Conservation (phyloP, 2,888 invertebrate species). For the Bombyx huttoni region DNA sequence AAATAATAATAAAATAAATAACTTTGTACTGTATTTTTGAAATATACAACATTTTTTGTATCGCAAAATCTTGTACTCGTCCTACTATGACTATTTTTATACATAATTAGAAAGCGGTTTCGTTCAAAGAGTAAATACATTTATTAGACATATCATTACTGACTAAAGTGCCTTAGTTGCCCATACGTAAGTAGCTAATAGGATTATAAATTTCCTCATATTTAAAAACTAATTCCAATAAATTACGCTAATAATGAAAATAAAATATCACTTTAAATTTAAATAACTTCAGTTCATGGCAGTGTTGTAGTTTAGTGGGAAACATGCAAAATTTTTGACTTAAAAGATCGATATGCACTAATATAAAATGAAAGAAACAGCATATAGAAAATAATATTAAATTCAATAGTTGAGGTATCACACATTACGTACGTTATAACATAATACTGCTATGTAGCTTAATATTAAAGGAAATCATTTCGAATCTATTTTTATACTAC, state of each 20-base stretch:
- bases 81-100: too few species aligned
- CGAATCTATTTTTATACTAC: neutral
- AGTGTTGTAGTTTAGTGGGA: neutral
- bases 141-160: neutral
- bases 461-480: neutral
- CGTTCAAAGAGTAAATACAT: neutral
- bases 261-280: neutral
- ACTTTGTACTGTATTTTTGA: too few species aligned
- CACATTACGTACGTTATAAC: too few species aligned
- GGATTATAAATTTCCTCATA: neutral
- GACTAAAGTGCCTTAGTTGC: neutral
- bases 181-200: neutral
- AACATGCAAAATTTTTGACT: neutral
- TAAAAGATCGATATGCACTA: neutral
- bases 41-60: too few species aligned
- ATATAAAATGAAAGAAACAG: too few species aligned
- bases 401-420: neutral
- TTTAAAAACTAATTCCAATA: neutral
- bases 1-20: too few species aligned
- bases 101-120: too few species aligned
- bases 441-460: too few species aligned
- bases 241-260: neutral
- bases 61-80: too few species aligned
- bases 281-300: neutral
- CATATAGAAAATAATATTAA: too few species aligned